Percentiles rank a stretch among this genome's conserved stretches.
Evolutionary conservation across 1,140 invertebrate species (phyloP).

Genomic region (Hyphantria cunea): DNA sequence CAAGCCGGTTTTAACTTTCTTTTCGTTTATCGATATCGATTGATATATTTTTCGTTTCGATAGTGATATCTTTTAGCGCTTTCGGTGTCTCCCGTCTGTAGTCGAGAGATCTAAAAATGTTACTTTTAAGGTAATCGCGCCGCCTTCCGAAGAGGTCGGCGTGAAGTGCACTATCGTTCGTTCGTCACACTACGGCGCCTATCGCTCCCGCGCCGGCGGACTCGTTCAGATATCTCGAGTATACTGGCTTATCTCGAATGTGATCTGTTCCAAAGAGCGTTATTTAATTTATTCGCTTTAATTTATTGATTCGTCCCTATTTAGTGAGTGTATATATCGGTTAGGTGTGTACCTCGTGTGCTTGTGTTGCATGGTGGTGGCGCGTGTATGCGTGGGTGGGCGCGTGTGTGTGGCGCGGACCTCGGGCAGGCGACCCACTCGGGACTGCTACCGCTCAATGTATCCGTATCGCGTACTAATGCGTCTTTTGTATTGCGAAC

Average conservation of each 20-base stretch:
- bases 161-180: background rate
- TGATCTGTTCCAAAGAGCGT: slow-evolving; percentile 74
- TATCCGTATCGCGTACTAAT: slow-evolving; percentile 32
- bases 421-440: slow-evolving; percentile 44
- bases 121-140: no score
- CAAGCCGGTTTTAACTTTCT: no score
- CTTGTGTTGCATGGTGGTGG: slow-evolving; percentile 29
- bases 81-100: background rate
- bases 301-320: slow-evolving; percentile 52
- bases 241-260: slow-evolving; percentile 54
- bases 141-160: no score
- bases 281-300: slow-evolving; percentile 70
- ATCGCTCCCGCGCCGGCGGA: slow-evolving; percentile 22
- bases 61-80: background rate
- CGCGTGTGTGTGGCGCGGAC: slow-evolving; percentile 29
- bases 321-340: slow-evolving; percentile 38
- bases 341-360: slow-evolving; percentile 41
- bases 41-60: no score
- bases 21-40: no score
- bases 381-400: slow-evolving; percentile 28
- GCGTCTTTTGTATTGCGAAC: slow-evolving; percentile 28
- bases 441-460: slow-evolving; percentile 33
- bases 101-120: slow-evolving; percentile 3
- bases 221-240: slow-evolving; percentile 30
- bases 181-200: background rate